Base-by-base conservation (phyloP, 2,113 vertebrate species). In the Todiramphus saurophagus region DNA sequence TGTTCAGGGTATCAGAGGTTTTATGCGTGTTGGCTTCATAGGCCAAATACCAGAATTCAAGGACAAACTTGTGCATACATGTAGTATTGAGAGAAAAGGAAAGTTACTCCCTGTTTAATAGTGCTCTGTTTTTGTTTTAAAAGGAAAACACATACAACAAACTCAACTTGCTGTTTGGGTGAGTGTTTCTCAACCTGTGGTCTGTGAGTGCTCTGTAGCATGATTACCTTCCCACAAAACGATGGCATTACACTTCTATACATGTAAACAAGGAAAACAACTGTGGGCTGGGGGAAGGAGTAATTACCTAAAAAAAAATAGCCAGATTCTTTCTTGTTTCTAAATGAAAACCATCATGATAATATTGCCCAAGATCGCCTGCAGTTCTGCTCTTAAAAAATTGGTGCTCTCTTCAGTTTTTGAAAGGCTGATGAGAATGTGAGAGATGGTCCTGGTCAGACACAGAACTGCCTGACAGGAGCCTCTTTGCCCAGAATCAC, bases 51-150 rank as follows among this genome's bases (percentile, higher is more conserved):
- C 66, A 90, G 77, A 90, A 94, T 74, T 93, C 50, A 82, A 94
- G 92, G 96, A 94, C 87, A 89, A 94, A 96, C 91, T 91, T 96
- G 94, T 95, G 77, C 60, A 67, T 91, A 83, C 96, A 94, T 70
- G 95, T 89, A 97, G 83, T 59, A 80, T 20, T 76, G 58, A 85
- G 66, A 96, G 86, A 69, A 37, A 69, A 82, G 95, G 66, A 91
- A 95, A 95, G 87, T 60, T 94, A 76, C 78, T 96, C 87, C 87
- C 53, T 73, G 35, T 63, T 94, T 96, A 94, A 92, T 84, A 70
- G 35, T 64, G 16, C 20, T 95, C 73, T 96, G 87, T 20, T 95
- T 89, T 92, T 74, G 27, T 88, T 95, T 94, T 91, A 64, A 77
- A 83, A 93, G 80, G 83, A 93, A 94, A 95, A 92, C 78, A 78